These are phyloP conservation scores for Neoitamus cyanurus DNA, from an alignment of 2,888 invertebrate species.

Conservation along the genomic window DNA sequence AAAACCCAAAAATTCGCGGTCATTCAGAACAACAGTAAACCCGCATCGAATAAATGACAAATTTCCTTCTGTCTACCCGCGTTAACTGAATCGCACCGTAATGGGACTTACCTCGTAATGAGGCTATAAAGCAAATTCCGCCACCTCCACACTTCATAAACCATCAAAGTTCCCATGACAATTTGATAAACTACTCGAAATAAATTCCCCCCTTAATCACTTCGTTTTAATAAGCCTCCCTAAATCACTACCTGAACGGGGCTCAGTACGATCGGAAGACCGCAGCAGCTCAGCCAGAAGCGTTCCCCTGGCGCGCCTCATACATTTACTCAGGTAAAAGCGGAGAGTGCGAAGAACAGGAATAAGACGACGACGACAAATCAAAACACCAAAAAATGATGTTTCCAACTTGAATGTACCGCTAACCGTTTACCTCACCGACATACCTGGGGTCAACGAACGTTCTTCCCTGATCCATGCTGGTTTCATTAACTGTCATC, in stretches of 20 bases:
- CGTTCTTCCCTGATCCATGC: slow-evolving; percentile 55
- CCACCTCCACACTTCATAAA: not conserved
- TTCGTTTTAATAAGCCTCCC: not conserved
- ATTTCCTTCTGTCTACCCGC: not conserved
- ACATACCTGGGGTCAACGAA: slow-evolving; percentile 56
- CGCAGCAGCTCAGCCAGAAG: not conserved
- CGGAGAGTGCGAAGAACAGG: slow-evolving; percentile 12
- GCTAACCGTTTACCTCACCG: slow-evolving; percentile 56
- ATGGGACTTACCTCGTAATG: not conserved
- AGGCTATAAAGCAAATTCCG: not conserved
- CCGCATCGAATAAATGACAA: not conserved
- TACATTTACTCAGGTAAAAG: not conserved
- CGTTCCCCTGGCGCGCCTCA: not conserved
- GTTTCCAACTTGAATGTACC: slow-evolving; percentile 56
- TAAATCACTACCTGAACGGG: not conserved
- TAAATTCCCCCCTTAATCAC: not conserved
- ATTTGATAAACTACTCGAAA: not conserved
- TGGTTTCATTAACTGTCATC: slow-evolving; percentile 51
- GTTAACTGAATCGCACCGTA: not conserved
- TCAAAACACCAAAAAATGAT: slow-evolving; percentile 51
- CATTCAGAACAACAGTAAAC: slow-evolving; percentile 33
- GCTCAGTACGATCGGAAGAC: not conserved
- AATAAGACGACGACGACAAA: slow-evolving; percentile 39
- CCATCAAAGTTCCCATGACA: not conserved
- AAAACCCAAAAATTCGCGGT: not conserved